phyloP scores from a whole-genome alignment of 2,113 vertebrate genomes.

The Spilogale gracilis region DNA sequence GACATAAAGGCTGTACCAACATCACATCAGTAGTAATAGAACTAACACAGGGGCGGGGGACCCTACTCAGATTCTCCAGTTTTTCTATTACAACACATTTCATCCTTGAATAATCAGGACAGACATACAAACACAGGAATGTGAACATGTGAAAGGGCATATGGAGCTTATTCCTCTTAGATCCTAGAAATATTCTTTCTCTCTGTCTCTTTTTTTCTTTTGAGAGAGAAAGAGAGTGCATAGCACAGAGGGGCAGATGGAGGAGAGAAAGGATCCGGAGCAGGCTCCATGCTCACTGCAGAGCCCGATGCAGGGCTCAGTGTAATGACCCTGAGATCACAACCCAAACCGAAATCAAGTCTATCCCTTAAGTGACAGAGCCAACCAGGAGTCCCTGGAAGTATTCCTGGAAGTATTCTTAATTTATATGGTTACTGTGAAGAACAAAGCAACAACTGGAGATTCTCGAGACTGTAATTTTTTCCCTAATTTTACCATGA shows the following conservation, averaged over 20 bases:
- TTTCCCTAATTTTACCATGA: background rate
- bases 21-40: background rate
- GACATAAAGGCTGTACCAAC: background rate
- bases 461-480: background rate
- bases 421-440: background rate
- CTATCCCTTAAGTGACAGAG: background rate
- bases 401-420: background rate
- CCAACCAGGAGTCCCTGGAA: background rate
- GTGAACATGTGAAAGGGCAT: background rate
- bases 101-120: background rate
- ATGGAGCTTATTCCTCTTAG: background rate
- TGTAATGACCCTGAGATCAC: background rate
- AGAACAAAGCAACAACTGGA: background rate
- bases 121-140: background rate
- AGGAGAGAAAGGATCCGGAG: background rate
- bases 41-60: background rate
- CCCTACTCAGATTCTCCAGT: background rate
- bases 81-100: background rate
- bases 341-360: background rate
- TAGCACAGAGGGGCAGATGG: background rate
- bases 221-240: background rate
- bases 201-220: background rate
- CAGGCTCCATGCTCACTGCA: background rate
- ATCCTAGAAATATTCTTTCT: background rate
- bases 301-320: background rate